Conservation (phyloP, 2,113 vertebrate species). For the Colinus virginianus region DNA sequence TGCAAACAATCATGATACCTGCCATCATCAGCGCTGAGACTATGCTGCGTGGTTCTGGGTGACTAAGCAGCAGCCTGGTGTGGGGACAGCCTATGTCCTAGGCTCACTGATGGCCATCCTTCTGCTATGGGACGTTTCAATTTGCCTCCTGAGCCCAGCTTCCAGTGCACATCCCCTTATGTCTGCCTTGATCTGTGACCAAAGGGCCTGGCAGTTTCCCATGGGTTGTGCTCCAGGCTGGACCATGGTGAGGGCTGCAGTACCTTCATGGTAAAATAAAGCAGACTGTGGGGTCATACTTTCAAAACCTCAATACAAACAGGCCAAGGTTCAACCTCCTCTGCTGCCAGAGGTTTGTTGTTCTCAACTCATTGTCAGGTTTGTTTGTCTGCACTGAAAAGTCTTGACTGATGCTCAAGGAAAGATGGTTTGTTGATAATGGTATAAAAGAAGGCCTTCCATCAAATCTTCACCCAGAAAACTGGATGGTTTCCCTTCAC, state of each 20-base stretch:
- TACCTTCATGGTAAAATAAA: not conserved
- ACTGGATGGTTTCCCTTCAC: not conserved
- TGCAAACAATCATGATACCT: not conserved
- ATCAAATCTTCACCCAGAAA: not conserved
- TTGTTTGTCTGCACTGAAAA: not conserved
- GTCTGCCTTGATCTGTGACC: not conserved
- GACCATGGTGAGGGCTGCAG: not conserved
- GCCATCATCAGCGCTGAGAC: not conserved
- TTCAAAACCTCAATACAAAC: not conserved
- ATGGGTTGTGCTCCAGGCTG: not conserved
- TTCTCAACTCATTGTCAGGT: not conserved
- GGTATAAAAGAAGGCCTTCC: not conserved
- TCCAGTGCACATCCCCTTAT: not conserved
- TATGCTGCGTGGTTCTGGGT: not conserved
- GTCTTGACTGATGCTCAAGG: not conserved
- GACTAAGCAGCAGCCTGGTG: not conserved
- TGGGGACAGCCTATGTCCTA: not conserved
- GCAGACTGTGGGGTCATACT: not conserved
- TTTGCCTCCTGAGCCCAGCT: not conserved
- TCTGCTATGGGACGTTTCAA: rapidly evolving
- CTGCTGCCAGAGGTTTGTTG: not conserved
- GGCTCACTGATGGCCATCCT: not conserved
- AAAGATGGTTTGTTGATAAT: not conserved
- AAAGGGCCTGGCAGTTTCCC: not conserved
- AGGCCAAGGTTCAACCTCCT: not conserved